Evolutionary conservation across 2,113 vertebrate genomes (phyloP).

Genomic region (Calidris pygmaea): DNA sequence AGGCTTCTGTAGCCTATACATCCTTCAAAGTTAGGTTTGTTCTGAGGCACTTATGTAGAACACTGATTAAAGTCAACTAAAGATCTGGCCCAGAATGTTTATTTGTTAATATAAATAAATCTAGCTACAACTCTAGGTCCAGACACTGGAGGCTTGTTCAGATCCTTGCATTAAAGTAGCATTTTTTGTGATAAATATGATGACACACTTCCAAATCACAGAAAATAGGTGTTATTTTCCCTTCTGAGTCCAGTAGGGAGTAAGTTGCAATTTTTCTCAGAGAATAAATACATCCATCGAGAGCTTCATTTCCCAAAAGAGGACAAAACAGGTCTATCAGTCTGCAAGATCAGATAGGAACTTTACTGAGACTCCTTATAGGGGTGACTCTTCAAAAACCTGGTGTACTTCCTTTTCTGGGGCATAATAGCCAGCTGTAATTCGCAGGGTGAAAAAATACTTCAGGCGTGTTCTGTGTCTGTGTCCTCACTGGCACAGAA

Average conservation of each 20-base stretch:
- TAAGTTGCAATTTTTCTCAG: neutral
- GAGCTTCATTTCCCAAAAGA: neutral
- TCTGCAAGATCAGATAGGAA: neutral
- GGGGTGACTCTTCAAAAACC: neutral
- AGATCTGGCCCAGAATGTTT: neutral
- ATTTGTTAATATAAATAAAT: neutral
- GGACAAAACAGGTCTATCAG: neutral
- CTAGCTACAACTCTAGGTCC: neutral
- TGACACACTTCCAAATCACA: neutral
- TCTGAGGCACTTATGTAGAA: neutral
- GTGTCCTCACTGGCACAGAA: neutral
- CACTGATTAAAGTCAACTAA: neutral
- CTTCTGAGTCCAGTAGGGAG: neutral
- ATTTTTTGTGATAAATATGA: neutral
- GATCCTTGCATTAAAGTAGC: neutral
- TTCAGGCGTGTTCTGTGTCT: neutral
- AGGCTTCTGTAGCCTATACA: neutral
- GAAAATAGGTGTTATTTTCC: neutral
- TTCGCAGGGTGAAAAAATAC: neutral
- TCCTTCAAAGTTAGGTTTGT: neutral
- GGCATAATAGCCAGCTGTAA: rapidly evolving
- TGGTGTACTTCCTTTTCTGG: neutral
- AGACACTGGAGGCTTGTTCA: neutral
- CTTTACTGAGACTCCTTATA: neutral
- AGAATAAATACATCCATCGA: neutral